Conservation (phyloP, 2,113 vertebrate species). For the Platysternon megacephalum region DNA sequence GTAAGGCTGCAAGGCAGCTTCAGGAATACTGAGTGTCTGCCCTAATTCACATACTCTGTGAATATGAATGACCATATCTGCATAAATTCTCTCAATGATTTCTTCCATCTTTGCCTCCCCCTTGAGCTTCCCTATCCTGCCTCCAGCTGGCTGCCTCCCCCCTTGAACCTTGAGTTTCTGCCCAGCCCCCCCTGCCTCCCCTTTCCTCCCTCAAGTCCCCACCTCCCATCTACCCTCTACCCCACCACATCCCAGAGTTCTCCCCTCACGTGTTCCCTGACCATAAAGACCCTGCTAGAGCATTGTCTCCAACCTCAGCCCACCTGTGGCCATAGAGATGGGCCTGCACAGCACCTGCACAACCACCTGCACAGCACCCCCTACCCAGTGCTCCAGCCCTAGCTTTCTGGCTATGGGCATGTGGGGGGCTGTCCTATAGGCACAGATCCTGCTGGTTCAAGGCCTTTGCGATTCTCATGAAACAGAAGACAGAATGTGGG, state of each 20-base stretch:
- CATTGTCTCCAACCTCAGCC: not conserved
- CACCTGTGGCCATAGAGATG: not conserved
- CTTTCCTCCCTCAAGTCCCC: not conserved
- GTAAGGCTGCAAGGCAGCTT: not conserved
- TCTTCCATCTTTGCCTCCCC: not conserved
- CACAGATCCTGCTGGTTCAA: not conserved
- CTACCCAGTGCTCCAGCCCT: not conserved
- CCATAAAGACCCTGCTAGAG: not conserved
- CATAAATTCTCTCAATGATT: not conserved
- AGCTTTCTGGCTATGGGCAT: accelerated
- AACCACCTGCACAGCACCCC: too few relatives aligned
- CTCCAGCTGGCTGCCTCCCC: too few relatives aligned
- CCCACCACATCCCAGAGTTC: not conserved
- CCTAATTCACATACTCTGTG: not conserved
- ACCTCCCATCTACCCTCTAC: not conserved
- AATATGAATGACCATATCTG: not conserved
- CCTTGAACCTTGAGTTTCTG: not conserved
- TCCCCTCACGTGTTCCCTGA: not conserved
- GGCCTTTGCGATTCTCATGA: not conserved
- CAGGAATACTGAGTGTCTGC: not conserved
- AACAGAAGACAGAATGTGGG: not conserved
- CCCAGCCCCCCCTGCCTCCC: not conserved
- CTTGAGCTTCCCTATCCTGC: too few relatives aligned
- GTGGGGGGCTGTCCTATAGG: not conserved
- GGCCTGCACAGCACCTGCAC: too few relatives aligned